A percentile compares a stretch with the other conserved stretches of the same genome.
Evolutionary conservation across 2,113 vertebrate species (phyloP).

Genomic region (Brachyhypopomus gauderio): DNA sequence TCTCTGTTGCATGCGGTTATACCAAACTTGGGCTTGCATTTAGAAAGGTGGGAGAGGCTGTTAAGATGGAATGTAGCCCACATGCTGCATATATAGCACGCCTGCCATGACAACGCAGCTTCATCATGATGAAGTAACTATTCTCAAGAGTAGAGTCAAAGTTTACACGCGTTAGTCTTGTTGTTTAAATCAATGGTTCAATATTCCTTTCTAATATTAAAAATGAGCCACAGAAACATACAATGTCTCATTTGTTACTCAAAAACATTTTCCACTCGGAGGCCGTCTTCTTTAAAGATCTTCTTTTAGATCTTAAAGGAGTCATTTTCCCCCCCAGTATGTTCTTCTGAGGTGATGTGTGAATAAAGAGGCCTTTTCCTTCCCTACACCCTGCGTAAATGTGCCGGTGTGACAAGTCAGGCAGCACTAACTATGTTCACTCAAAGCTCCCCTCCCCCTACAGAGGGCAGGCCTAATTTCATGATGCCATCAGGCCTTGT

Average conservation of each 20-base stretch:
- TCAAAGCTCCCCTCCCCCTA: background rate
- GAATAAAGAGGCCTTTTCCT: background rate
- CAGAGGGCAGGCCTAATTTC: slow-evolving; percentile 40
- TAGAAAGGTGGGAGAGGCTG: slow-evolving; percentile 42
- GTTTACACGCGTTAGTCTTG: background rate
- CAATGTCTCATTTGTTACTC: background rate
- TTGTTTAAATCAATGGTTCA: background rate
- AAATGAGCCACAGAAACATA: background rate
- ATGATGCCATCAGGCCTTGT: slow-evolving; percentile 29
- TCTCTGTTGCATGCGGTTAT: slow-evolving; percentile 11
- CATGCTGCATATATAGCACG: slow-evolving; percentile 31
- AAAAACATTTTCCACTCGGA: background rate
- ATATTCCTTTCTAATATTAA: background rate
- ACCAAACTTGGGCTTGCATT: slow-evolving; percentile 18
- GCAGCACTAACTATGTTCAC: slow-evolving; percentile 3
- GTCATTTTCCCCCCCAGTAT: background rate
- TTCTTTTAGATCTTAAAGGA: background rate
- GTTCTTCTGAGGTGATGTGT: background rate
- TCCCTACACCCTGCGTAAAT: background rate
- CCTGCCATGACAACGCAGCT: slow-evolving; percentile 28
- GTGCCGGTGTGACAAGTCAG: background rate
- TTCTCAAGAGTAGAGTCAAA: background rate
- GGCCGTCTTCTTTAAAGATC: background rate
- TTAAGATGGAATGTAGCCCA: slow-evolving; percentile 39
- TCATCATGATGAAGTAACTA: slow-evolving; percentile 16